A percentile compares a stretch with the other conserved stretches of the same genome.
Conservation (phyloP, 2,113 vertebrate species). For the Phoenicopterus ruber region DNA sequence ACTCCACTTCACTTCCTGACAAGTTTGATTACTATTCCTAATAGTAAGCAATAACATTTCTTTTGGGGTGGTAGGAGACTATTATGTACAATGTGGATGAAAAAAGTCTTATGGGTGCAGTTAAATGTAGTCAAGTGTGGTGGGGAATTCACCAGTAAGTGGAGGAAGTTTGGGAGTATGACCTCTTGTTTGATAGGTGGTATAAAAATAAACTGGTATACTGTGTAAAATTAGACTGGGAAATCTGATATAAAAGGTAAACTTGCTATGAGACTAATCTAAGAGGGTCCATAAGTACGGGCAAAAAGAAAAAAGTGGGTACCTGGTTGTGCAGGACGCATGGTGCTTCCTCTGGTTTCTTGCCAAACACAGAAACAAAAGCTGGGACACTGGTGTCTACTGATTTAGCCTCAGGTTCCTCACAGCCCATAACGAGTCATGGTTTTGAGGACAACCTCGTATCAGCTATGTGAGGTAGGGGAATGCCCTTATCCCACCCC, state of each 20-base stretch:
- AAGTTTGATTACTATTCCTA: background rate
- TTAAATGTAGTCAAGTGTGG: background rate
- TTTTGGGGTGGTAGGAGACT: background rate
- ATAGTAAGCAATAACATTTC: background rate
- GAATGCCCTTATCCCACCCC: background rate
- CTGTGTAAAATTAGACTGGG: background rate
- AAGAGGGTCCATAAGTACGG: background rate
- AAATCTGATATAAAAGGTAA: background rate
- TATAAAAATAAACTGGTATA: background rate
- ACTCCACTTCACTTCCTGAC: background rate
- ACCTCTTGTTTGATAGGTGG: background rate
- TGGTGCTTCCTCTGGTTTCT: background rate
- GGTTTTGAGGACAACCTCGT: background rate
- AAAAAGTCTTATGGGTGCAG: background rate
- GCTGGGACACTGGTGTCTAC: background rate
- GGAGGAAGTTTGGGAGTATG: background rate
- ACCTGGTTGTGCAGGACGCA: rapidly evolving
- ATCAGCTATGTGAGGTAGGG: background rate
- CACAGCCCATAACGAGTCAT: background rate
- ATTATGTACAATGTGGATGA: background rate
- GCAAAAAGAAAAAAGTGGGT: background rate
- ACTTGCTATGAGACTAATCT: background rate
- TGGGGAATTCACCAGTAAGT: background rate
- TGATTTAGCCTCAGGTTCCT: background rate
- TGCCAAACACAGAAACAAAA: background rate